Evolutionary conservation across 2,113 vertebrate species (phyloP).

Genomic region (Eulemur rufifrons): DNA sequence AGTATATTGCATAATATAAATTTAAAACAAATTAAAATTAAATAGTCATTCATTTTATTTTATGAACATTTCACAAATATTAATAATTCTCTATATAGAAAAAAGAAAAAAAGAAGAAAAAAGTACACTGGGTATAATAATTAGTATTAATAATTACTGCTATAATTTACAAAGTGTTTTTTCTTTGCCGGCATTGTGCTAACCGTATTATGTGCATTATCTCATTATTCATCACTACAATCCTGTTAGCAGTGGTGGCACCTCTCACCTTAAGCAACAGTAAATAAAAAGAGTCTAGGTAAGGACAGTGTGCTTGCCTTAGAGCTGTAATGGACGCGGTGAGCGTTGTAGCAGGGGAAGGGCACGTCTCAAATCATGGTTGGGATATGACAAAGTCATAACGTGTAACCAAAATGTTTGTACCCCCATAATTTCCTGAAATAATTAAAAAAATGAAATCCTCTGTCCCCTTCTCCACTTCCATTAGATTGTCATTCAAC

Average conservation of each 20-base stretch:
- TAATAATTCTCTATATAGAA: background rate
- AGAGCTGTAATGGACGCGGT: background rate
- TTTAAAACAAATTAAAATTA: conserved; percentile 51
- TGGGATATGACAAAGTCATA: no score
- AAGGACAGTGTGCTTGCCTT: background rate
- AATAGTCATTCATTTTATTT: background rate
- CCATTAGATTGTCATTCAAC: background rate
- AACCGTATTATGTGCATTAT: background rate
- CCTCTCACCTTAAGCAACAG: background rate
- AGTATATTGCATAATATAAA: background rate
- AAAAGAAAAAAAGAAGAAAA: background rate
- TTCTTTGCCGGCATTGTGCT: background rate
- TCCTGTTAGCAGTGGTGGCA: background rate
- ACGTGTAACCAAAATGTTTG: no score
- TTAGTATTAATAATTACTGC: background rate
- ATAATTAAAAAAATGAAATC: background rate
- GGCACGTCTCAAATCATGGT: no score
- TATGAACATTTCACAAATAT: background rate
- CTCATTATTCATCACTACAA: background rate
- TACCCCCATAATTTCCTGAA: no score
- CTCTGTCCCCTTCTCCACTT: background rate
- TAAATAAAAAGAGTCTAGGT: background rate
- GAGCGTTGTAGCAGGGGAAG: no score
- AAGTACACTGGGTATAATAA: background rate
- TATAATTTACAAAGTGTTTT: background rate